These are phyloP conservation scores for Parauchenoglanis punctatus DNA, from an alignment of 2,797 vertebrate genomes.

Conservation along the genomic window DNA sequence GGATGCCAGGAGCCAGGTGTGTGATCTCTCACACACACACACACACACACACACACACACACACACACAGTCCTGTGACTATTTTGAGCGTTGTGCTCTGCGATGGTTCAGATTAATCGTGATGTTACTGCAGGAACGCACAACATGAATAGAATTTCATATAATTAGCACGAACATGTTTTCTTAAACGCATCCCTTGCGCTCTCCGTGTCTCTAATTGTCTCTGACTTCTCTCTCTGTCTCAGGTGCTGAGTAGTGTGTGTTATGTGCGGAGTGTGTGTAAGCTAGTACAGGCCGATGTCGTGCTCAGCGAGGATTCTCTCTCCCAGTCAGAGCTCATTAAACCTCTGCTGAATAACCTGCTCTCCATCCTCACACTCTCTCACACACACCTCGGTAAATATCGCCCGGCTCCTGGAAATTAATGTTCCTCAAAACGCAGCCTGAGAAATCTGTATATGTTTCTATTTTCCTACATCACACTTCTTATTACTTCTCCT, in stretches of 20 bases:
- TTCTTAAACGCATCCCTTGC: neutral
- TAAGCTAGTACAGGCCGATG: conserved; percentile 81
- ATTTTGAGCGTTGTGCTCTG: neutral
- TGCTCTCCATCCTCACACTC: conserved; percentile 76
- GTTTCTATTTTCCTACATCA: neutral
- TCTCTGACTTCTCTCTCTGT: neutral
- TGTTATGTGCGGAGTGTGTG: conserved; percentile 84
- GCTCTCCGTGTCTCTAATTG: neutral
- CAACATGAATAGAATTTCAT: neutral
- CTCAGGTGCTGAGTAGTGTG: conserved; percentile 79
- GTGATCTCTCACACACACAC: conserved; percentile 2
- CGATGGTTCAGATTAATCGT: neutral
- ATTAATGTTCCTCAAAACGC: neutral
- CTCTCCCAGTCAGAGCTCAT: conserved; percentile 79
- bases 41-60: conserved; percentile 6
- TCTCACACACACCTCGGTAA: conserved; percentile 79
- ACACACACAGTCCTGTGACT: conserved; percentile 5
- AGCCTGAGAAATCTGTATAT: neutral
- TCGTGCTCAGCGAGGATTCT: conserved; percentile 73
- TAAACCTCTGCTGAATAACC: conserved; percentile 75
- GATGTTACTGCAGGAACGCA: neutral
- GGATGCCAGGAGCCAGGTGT: conserved; percentile 85
- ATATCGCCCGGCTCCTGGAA: neutral
- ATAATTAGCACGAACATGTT: neutral
- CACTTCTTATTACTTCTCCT: too few relatives aligned